A percentile compares a stretch with the other conserved stretches of the same genome.
Evolutionary conservation across 2,888 invertebrate genomes (phyloP).

Genomic region (Tetanocera ferruginea): DNA sequence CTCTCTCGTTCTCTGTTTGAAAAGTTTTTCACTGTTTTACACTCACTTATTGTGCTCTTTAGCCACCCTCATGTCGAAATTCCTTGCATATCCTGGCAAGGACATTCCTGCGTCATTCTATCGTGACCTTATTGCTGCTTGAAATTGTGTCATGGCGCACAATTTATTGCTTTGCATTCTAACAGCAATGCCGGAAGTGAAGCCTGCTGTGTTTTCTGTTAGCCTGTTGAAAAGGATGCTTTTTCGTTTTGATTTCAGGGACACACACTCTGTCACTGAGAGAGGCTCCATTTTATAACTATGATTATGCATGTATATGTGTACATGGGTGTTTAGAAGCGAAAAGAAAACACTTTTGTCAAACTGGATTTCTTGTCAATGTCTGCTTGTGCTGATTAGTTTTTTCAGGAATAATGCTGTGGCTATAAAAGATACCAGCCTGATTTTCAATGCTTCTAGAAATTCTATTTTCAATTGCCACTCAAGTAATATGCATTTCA

Average conservation of each 20-base stretch:
- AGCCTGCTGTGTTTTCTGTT: slow-evolving; percentile 52
- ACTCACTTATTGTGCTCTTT: no score
- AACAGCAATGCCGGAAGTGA: slow-evolving; percentile 49
- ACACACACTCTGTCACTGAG: slow-evolving; percentile 47
- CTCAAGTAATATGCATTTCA: no score
- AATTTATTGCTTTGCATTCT: not conserved
- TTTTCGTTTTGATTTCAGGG: slow-evolving; percentile 69
- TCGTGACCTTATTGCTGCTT: not conserved
- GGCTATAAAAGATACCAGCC: no score
- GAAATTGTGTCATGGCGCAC: not conserved
- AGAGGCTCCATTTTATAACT: slow-evolving; percentile 15
- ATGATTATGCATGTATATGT: not conserved
- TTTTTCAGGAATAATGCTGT: no score
- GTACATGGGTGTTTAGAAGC: no score
- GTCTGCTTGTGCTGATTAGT: not conserved
- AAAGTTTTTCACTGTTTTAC: no score
- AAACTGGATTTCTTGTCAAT: not conserved
- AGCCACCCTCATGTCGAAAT: not conserved
- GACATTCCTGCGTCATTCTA: not conserved
- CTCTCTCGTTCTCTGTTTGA: not conserved
- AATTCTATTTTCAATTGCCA: no score
- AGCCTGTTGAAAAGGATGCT: slow-evolving; percentile 62
- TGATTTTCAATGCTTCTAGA: no score
- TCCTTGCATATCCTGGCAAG: not conserved
- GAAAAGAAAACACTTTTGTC: no score